Percentiles rank a stretch among this genome's conserved stretches.
Conservation (phyloP, 2,113 vertebrate species). For the Ranitomeya imitator region DNA sequence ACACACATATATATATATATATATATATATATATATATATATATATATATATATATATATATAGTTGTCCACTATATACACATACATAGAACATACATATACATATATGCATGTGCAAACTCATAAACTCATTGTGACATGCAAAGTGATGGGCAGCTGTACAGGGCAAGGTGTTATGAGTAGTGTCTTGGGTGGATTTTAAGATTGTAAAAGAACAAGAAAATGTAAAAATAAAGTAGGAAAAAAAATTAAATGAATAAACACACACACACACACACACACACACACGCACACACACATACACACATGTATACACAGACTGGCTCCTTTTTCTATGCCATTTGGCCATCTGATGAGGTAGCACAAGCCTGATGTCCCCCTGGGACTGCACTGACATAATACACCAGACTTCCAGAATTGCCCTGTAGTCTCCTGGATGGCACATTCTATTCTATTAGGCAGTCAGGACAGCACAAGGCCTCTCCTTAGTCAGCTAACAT, state of each 20-base stretch:
- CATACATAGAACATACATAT: too few species aligned
- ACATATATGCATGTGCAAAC: too few species aligned
- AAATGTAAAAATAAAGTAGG: too few species aligned
- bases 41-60: slow-evolving; percentile 1
- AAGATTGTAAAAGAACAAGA: too few species aligned
- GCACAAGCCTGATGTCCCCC: background rate
- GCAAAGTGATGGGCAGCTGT: too few species aligned
- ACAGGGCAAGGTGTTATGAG: too few species aligned
- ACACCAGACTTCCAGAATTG: background rate
- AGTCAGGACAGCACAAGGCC: background rate
- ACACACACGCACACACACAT: background rate
- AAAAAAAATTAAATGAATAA: too few species aligned
- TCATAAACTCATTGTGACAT: too few species aligned
- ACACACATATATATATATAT: background rate
- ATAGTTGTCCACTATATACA: background rate
- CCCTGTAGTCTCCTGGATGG: background rate
- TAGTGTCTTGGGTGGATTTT: too few species aligned
- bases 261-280: background rate
- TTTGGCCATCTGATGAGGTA: background rate
- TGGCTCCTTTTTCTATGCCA: background rate
- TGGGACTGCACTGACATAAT: background rate
- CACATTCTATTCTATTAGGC: background rate
- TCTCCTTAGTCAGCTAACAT: background rate
- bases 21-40: background rate
- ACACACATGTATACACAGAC: too few species aligned